Evolutionary conservation across 2,113 vertebrate species (phyloP).

Genomic region (Oxyura jamaicensis): DNA sequence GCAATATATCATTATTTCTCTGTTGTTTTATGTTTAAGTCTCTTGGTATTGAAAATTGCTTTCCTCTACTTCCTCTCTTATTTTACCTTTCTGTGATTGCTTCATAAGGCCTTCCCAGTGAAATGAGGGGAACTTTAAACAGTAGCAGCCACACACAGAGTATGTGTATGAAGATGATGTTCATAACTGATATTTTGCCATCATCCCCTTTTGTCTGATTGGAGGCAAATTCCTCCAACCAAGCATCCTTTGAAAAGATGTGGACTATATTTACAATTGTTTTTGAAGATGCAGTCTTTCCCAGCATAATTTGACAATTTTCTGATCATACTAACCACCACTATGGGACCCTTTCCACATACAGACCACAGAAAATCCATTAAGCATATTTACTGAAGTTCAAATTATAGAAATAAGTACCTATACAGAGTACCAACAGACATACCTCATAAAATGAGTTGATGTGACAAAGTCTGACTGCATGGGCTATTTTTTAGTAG

Average conservation of each 20-base stretch:
- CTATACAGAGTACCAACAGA: not conserved
- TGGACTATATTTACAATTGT: not conserved
- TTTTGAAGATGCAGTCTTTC: not conserved
- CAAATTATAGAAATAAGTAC: not conserved
- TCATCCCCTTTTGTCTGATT: not conserved
- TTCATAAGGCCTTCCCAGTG: not conserved
- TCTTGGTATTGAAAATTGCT: not conserved
- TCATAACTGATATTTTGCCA: not conserved
- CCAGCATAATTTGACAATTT: not conserved
- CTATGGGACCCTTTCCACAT: not conserved
- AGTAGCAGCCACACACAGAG: not conserved
- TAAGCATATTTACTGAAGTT: not conserved
- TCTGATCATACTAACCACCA: not conserved
- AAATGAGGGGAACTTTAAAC: not conserved
- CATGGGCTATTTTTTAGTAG: not conserved
- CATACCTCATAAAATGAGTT: not conserved
- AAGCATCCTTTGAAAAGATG: not conserved
- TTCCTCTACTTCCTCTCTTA: not conserved
- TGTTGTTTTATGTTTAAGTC: not conserved
- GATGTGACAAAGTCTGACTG: not conserved
- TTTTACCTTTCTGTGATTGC: not conserved
- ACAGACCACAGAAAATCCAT: not conserved
- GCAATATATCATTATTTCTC: constrained; percentile 17
- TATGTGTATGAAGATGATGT: not conserved
- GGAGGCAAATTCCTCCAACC: not conserved